phyloP scores from a whole-genome alignment of 2,888 invertebrate species.

The Nephrotoma flavescens region DNA sequence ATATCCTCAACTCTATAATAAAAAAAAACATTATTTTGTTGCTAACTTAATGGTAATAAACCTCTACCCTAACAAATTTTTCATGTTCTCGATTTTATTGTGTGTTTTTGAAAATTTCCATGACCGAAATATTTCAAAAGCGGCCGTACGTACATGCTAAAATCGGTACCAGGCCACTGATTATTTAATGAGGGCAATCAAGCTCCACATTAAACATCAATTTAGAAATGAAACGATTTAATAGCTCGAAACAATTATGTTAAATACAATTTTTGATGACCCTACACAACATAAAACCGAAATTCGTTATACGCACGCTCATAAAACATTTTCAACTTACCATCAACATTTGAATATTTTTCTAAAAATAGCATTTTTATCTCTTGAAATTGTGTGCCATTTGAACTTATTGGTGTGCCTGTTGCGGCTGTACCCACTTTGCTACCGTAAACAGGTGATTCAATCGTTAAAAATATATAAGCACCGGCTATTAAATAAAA shows the following conservation, averaged over 20 bases:
- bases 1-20: too few species aligned
- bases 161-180: too few species aligned
- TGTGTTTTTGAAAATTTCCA: too few species aligned
- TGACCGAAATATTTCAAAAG: too few species aligned
- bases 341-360: not conserved
- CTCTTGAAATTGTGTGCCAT: not conserved
- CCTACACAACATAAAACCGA: not conserved
- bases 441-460: slow-evolving; percentile 34
- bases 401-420: not conserved
- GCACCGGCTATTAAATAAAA: slow-evolving; percentile 51
- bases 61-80: too few species aligned
- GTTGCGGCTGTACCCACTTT: not conserved
- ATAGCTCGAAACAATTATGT: not conserved
- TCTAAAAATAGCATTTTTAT: not conserved
- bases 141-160: too few species aligned
- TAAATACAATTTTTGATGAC: not conserved
- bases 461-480: slow-evolving; percentile 48
- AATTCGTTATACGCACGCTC: not conserved
- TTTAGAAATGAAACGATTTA: too few species aligned
- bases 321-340: not conserved
- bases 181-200: too few species aligned
- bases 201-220: too few species aligned
- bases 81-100: too few species aligned
- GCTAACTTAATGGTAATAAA: too few species aligned
- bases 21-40: too few species aligned